Evolutionary conservation across 2,888 invertebrate species (phyloP).

Genomic region (Chymomyza amoena): DNA sequence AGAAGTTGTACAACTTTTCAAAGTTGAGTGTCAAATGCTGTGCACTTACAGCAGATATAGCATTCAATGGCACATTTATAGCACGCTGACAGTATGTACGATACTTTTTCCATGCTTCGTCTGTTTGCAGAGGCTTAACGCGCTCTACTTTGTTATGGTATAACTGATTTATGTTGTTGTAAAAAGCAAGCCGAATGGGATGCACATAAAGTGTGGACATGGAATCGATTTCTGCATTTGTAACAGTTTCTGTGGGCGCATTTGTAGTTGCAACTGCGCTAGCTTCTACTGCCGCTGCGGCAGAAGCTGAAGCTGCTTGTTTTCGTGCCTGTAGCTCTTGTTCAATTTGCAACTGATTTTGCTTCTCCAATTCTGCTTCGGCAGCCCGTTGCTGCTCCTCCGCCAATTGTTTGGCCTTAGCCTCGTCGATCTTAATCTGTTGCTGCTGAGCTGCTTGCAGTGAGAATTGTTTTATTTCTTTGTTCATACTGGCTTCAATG

Average conservation of each 20-base stretch:
- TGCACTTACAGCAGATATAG: conserved; percentile 87
- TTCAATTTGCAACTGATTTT: conserved; percentile 31
- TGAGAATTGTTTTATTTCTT: conserved; percentile 75
- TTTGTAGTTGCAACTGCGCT: conserved; percentile 12
- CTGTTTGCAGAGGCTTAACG: conserved; percentile 82
- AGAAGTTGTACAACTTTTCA: conserved; percentile 84
- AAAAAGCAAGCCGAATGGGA: conserved; percentile 80
- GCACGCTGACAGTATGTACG: conserved; percentile 91
- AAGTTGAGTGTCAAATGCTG: conserved; percentile 85
- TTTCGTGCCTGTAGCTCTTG: conserved; percentile 24
- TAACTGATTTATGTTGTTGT: conserved; percentile 81
- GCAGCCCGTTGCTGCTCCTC: conserved; percentile 29
- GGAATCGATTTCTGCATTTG: not conserved
- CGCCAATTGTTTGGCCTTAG: not conserved
- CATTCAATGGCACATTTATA: conserved; percentile 92
- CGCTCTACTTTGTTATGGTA: conserved; percentile 82
- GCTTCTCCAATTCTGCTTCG: conserved; percentile 28
- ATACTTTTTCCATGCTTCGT: conserved; percentile 85
- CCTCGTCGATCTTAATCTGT: not conserved
- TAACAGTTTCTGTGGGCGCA: not conserved
- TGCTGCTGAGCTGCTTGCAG: conserved; percentile 46
- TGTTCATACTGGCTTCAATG: conserved; percentile 78
- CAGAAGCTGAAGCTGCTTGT: conserved; percentile 30
- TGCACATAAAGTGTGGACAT: conserved; percentile 78
- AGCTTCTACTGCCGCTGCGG: conserved; percentile 9